Percentiles rank a stretch among this genome's conserved stretches.
phyloP scores from a whole-genome alignment of 2,888 invertebrate genomes.

The Phaonia tiefii region DNA sequence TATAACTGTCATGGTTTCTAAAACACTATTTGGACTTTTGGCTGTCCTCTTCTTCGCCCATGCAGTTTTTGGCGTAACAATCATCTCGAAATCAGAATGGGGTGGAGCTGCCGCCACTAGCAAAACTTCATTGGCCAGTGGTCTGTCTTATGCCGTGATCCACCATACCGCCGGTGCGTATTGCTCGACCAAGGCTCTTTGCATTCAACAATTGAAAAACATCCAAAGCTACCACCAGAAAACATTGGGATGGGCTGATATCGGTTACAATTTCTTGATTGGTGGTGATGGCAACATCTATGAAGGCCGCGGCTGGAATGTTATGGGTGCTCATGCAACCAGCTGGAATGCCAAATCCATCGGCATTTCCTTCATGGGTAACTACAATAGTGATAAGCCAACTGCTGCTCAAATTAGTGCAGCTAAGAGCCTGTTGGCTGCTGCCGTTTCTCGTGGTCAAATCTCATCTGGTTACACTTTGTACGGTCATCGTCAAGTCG shows the following conservation, averaged over 20 bases:
- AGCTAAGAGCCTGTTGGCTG: constrained; percentile 82
- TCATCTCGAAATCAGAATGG: constrained; percentile 70
- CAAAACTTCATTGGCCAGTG: constrained; percentile 58
- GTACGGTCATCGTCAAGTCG: constrained; percentile 83
- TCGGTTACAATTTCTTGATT: constrained; percentile 73
- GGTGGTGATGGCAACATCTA: constrained; percentile 73
- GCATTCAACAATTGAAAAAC: constrained; percentile 69
- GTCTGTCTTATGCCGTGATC: constrained; percentile 80
- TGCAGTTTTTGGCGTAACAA: constrained; percentile 57
- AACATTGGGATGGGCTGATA: constrained; percentile 71
- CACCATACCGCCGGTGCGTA: constrained; percentile 84
- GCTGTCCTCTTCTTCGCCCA: constrained; percentile 52
- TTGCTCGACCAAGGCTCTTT: constrained; percentile 67
- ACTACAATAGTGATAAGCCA: constrained; percentile 67
- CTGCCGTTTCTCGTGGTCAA: constrained; percentile 82
- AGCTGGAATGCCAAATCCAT: constrained; percentile 71
- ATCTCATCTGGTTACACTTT: constrained; percentile 83
- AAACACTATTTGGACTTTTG: constrained; percentile 48
- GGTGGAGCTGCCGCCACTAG: constrained; percentile 71
- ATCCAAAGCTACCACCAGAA: constrained; percentile 72
- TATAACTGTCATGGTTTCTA: constrained; percentile 41
- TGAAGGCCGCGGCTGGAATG: constrained; percentile 73
- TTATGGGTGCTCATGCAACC: constrained; percentile 71
- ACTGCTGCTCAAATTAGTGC: constrained; percentile 71
- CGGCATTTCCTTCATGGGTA: constrained; percentile 73